These are phyloP conservation scores for Cheilosia impressa DNA, from an alignment of 2,888 invertebrate species.

Conservation along the genomic window DNA sequence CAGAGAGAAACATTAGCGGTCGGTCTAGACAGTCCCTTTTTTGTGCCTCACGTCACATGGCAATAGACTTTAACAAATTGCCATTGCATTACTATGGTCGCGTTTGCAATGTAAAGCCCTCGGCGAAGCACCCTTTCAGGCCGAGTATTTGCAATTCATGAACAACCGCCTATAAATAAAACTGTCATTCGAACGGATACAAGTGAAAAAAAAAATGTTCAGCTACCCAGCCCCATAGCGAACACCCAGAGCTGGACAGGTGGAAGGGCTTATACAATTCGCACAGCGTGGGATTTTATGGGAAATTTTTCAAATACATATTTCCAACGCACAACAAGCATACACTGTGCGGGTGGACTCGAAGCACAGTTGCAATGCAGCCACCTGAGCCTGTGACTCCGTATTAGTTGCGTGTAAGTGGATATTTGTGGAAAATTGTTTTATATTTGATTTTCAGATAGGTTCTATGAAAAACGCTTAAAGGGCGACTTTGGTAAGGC, in stretches of 20 bases:
- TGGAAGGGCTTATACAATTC: constrained; percentile 47
- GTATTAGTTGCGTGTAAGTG: constrained; percentile 34
- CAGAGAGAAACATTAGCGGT: constrained; percentile 23
- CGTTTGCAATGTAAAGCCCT: constrained; percentile 25
- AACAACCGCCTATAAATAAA: constrained; percentile 71
- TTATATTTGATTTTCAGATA: too few species aligned
- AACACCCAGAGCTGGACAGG: constrained; percentile 44
- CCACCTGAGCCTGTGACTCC: constrained; percentile 23
- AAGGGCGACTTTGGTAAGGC: too few species aligned
- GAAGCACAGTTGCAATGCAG: constrained; percentile 19
- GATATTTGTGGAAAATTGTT: constrained; percentile 48
- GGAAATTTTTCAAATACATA: constrained; percentile 6
- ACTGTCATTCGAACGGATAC: constrained; percentile 16
- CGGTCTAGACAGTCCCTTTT: constrained; percentile 49
- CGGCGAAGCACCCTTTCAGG: not conserved
- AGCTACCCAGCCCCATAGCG: constrained; percentile 5
- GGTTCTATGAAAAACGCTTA: too few species aligned
- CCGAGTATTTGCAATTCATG: constrained; percentile 46
- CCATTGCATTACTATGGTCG: constrained; percentile 68
- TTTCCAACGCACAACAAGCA: not conserved
- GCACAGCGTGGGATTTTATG: constrained; percentile 23
- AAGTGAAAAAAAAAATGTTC: constrained; percentile 9
- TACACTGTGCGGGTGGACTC: not conserved
- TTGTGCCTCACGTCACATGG: not conserved
- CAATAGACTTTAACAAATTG: constrained; percentile 62